Percentiles rank a stretch among this genome's conserved stretches.
phyloP scores from a whole-genome alignment of 2,113 vertebrate genomes.

The Illadopsis cleaveri region DNA sequence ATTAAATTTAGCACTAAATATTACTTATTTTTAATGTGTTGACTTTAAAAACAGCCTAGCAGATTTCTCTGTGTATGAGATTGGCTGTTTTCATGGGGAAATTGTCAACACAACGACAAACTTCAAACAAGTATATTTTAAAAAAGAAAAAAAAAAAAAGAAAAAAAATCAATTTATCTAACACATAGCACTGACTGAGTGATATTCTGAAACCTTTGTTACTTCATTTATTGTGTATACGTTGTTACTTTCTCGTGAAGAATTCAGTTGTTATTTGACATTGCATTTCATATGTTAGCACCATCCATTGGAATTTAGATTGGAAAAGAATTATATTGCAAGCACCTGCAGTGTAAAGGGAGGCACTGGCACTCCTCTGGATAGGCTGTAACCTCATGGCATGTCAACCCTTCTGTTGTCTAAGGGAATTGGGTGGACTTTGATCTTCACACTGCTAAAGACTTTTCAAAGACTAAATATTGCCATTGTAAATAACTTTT shows the following conservation, averaged over 20 bases:
- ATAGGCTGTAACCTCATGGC: conserved; percentile 23
- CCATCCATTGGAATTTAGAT: conserved; percentile 57
- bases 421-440: conserved; percentile 77
- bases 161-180: not conserved
- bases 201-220: conserved; percentile 29
- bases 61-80: conserved; percentile 55
- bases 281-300: conserved; percentile 58
- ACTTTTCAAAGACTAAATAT: conserved; percentile 90
- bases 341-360: conserved; percentile 18
- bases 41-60: conserved; percentile 52
- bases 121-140: conserved; percentile 6
- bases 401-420: conserved; percentile 32
- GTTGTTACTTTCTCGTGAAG: not conserved
- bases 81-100: conserved; percentile 48
- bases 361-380: conserved; percentile 1
- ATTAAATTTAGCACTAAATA: conserved; percentile 71
- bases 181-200: conserved; percentile 41
- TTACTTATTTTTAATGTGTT: conserved; percentile 66
- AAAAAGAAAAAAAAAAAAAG: not conserved
- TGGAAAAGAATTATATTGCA: conserved; percentile 22
- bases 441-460: conserved; percentile 84
- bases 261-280: conserved; percentile 20
- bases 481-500: conserved; percentile 96
- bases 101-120: conserved; percentile 1
- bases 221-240: conserved; percentile 27